Percentiles rank a stretch among this genome's conserved stretches.
These are phyloP conservation scores for Watsonalla cultraria DNA, from an alignment of 2,888 invertebrate species.

Conservation along the genomic window DNA sequence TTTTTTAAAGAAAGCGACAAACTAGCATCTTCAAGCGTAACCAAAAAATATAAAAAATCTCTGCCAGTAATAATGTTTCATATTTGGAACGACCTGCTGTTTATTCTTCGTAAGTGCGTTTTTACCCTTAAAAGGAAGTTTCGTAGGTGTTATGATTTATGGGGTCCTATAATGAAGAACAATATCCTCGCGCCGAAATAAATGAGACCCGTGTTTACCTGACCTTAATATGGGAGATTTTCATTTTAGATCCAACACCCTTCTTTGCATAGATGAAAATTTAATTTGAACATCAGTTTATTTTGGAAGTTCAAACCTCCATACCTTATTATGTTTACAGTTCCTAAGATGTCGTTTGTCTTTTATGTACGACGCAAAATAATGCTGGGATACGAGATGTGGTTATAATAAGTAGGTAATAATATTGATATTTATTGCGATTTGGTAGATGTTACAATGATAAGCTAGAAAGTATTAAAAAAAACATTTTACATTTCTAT, in stretches of 20 bases:
- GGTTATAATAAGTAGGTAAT: too few relatives aligned
- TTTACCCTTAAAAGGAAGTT: constrained; percentile 22
- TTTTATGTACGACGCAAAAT: not conserved
- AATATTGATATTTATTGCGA: too few relatives aligned
- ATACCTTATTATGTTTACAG: constrained; percentile 16
- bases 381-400: too few relatives aligned
- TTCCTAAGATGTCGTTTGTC: constrained; percentile 6
- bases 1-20: not conserved
- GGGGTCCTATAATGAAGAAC: constrained; percentile 52
- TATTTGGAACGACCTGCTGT: not conserved
- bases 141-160: constrained; percentile 50
- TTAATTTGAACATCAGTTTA: constrained; percentile 51
- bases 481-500: too few relatives aligned
- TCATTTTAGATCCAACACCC: constrained; percentile 55
- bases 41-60: not conserved
- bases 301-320: constrained; percentile 13
- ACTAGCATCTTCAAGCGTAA: not conserved
- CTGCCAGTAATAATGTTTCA: not conserved
- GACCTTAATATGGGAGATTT: constrained; percentile 57
- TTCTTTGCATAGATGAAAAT: constrained; percentile 51
- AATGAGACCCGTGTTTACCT: constrained; percentile 55
- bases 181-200: constrained; percentile 49
- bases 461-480: too few relatives aligned
- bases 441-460: too few relatives aligned
- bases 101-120: constrained; percentile 14